Conservation (phyloP, 2,113 vertebrate species). For the Leucosticte australis region DNA sequence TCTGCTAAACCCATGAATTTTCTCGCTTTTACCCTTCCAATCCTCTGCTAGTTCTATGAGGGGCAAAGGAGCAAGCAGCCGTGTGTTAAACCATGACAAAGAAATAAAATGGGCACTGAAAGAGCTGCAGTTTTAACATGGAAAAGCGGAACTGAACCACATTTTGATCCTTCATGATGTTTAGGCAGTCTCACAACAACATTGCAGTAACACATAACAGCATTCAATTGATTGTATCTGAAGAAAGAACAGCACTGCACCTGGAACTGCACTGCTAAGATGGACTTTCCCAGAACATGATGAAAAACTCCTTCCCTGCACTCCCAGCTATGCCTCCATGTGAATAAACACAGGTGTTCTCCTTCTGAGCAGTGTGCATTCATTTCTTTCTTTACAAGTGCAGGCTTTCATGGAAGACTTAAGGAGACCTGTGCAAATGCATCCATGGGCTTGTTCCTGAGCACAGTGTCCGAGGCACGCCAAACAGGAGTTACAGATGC, state of each 20-base stretch:
- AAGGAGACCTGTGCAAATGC: neutral
- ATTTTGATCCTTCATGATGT: neutral
- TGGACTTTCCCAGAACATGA: neutral
- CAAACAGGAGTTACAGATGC: neutral
- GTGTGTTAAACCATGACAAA: neutral
- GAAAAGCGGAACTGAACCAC: neutral
- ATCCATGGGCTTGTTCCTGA: neutral
- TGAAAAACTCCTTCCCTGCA: neutral
- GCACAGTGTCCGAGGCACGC: neutral
- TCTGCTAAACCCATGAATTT: neutral
- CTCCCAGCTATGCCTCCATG: neutral
- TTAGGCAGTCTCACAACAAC: neutral
- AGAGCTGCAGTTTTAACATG: no score
- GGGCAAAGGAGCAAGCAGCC: neutral
- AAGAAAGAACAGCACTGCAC: neutral
- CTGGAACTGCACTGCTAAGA: neutral
- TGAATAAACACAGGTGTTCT: neutral
- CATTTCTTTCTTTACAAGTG: neutral
- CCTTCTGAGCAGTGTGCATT: neutral
- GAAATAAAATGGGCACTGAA: neutral
- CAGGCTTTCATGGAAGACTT: neutral
- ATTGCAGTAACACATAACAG: neutral
- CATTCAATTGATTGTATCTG: neutral
- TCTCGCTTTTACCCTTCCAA: neutral
- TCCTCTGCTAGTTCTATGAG: neutral